Percentiles rank a stretch among this genome's conserved stretches.
phyloP scores from a whole-genome alignment of 2,888 invertebrate species.

The Dicyrtomina minuta region DNA sequence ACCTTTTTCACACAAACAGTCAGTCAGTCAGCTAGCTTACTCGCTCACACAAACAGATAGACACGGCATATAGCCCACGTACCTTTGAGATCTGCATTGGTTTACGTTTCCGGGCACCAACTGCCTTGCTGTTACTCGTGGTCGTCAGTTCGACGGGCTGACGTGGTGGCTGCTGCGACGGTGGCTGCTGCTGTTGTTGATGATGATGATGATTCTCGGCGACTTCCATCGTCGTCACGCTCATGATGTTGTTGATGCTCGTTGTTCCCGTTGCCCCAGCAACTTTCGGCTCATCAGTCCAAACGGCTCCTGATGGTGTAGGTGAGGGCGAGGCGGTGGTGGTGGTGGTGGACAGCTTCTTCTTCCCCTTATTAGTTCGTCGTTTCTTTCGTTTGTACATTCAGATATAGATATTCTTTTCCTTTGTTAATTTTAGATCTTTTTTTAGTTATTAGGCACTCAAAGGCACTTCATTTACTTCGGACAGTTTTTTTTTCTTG shows the following conservation, averaged over 20 bases:
- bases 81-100: constrained; percentile 48
- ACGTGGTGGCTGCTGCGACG: constrained; percentile 10
- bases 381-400: constrained; percentile 43
- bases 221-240: constrained; percentile 41
- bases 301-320: neutral
- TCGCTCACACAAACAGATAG: neutral
- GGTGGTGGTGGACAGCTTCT: constrained; percentile 28
- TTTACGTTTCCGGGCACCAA: constrained; percentile 49
- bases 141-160: constrained; percentile 13
- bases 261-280: constrained; percentile 3
- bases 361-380: constrained; percentile 38
- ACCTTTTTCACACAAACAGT: constrained; percentile 13
- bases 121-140: constrained; percentile 36
- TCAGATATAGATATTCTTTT: constrained; percentile 26
- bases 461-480: constrained; percentile 24
- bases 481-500: neutral
- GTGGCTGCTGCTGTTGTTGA: constrained; percentile 1
- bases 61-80: constrained; percentile 13
- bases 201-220: constrained; percentile 22
- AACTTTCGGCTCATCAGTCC: neutral
- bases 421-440: constrained; percentile 5
- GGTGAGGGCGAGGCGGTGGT: constrained; percentile 8
- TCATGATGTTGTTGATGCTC: constrained; percentile 28
- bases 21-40: neutral
- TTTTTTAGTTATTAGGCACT: constrained; percentile 27